A percentile compares a stretch with the other conserved stretches of the same genome.
These are phyloP conservation scores for Pseudomyrmex flavicornis DNA, from an alignment of 1,140 invertebrate species.

Conservation along the genomic window DNA sequence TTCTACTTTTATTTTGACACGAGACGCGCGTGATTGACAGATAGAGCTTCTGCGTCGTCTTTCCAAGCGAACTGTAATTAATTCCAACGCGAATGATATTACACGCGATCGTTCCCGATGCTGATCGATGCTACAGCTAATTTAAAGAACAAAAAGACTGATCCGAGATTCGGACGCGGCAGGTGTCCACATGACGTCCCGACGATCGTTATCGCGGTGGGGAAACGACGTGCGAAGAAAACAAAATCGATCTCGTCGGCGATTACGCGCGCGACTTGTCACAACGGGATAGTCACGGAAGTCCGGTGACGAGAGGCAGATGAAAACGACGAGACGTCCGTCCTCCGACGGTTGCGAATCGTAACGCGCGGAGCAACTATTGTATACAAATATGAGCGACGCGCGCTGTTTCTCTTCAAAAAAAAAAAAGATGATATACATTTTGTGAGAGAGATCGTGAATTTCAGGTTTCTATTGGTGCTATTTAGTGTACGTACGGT, in stretches of 20 bases:
- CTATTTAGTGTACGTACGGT: constrained; percentile 79
- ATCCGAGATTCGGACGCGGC: background rate
- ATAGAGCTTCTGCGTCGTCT: background rate
- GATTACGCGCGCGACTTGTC: constrained; percentile 13
- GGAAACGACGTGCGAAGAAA: background rate
- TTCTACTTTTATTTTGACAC: background rate
- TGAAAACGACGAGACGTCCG: too few species aligned
- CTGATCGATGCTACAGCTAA: background rate
- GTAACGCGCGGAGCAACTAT: constrained; percentile 22
- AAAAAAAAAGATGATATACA: background rate
- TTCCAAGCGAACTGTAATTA: constrained; percentile 6
- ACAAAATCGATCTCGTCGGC: constrained; percentile 5
- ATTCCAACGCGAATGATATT: background rate
- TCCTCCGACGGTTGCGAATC: constrained; percentile 7
- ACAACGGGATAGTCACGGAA: background rate
- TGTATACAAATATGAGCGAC: too few species aligned
- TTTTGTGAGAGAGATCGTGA: constrained; percentile 25
- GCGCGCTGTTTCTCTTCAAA: background rate
- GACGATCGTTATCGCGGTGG: background rate
- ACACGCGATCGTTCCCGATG: background rate
- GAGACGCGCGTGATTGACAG: constrained; percentile 13
- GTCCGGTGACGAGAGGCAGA: background rate
- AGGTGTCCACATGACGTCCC: background rate
- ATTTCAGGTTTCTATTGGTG: constrained; percentile 57
- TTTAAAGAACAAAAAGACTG: background rate